phyloP scores from a whole-genome alignment of 2,888 invertebrate species.

The Helleia helle region DNA sequence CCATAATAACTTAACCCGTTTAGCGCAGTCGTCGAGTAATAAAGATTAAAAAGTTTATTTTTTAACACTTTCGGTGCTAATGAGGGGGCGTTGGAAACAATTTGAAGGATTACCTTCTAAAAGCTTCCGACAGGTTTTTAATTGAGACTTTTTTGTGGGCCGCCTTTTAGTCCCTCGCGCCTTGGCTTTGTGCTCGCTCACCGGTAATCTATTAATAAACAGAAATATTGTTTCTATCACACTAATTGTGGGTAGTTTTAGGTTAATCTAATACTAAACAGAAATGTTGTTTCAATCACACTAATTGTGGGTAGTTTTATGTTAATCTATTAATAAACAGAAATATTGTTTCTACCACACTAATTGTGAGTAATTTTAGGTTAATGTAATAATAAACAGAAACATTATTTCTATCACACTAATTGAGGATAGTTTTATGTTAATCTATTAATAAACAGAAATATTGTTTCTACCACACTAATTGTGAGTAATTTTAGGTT shows the following conservation, averaged over 20 bases:
- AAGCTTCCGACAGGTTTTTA: slow-evolving; percentile 74
- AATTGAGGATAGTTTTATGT: too few species aligned
- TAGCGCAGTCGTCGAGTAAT: slow-evolving; percentile 67
- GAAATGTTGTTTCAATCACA: slow-evolving; percentile 26
- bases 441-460: slow-evolving; percentile 67
- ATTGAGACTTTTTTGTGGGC: slow-evolving; percentile 72
- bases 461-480: slow-evolving; percentile 18
- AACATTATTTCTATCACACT: slow-evolving; percentile 19
- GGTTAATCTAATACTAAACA: too few species aligned
- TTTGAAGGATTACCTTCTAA: slow-evolving; percentile 75
- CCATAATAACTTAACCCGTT: slow-evolving; percentile 72
- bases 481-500: too few species aligned
- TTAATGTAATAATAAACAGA: slow-evolving; percentile 69
- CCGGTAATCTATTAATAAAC: slow-evolving; percentile 68
- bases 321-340: slow-evolving; percentile 69
- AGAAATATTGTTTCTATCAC: slow-evolving; percentile 28
- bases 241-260: too few species aligned
- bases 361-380: too few species aligned
- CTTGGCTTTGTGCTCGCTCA: slow-evolving; percentile 47
- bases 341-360: slow-evolving; percentile 23
- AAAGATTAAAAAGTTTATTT: slow-evolving; percentile 75
- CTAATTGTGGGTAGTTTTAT: too few species aligned
- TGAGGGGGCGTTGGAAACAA: slow-evolving; percentile 74
- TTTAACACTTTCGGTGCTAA: slow-evolving; percentile 74
- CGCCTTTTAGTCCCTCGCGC: slow-evolving; percentile 67